phyloP scores from a whole-genome alignment of 2,113 vertebrate genomes.

The Meles meles region DNA sequence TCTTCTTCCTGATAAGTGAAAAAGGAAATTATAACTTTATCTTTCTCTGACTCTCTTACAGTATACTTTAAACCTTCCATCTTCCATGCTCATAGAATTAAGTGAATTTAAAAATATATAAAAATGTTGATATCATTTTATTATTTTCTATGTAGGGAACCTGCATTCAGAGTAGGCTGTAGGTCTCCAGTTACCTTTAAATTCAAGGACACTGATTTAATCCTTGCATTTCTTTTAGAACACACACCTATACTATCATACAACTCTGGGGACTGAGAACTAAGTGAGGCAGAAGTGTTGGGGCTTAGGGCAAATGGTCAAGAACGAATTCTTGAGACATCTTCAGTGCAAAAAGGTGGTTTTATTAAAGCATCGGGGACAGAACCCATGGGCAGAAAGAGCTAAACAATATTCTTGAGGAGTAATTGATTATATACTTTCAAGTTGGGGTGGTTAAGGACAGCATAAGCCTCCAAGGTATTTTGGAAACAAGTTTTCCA shows the following conservation, averaged over 20 bases:
- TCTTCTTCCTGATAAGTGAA: not conserved
- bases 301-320: not conserved
- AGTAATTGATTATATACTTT: not conserved
- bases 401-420: not conserved
- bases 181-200: not conserved
- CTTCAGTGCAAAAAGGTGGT: not conserved
- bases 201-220: not conserved
- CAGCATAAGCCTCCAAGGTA: not conserved
- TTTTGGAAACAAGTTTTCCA: not conserved
- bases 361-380: not conserved
- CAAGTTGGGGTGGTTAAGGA: not conserved
- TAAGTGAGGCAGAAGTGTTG: not conserved
- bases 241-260: not conserved
- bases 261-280: not conserved
- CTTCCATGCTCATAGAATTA: not conserved
- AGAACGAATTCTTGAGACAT: not conserved
- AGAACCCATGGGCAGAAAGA: not conserved
- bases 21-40: not conserved
- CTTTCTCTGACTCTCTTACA: not conserved
- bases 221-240: not conserved
- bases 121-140: not conserved
- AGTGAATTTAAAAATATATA: not conserved
- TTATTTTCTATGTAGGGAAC: not conserved
- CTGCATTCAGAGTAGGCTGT: not conserved
- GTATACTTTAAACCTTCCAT: not conserved